Conservation (phyloP, 1,140 invertebrate species). For the Pantala flavescens region DNA sequence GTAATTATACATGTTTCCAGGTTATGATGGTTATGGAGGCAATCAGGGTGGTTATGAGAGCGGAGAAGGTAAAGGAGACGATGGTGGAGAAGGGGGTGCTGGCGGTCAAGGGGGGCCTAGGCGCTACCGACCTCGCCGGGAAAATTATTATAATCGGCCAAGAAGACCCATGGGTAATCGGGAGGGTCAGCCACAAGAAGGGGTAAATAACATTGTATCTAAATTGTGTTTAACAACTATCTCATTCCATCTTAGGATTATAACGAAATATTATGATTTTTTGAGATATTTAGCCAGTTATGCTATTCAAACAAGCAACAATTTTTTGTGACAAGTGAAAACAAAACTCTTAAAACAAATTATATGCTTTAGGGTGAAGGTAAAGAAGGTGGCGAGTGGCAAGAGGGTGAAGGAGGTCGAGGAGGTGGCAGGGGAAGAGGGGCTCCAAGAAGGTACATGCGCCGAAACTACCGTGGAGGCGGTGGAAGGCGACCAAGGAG, state of each 20-base stretch:
- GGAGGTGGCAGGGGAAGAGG: background rate
- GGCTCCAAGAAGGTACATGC: background rate
- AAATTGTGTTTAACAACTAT: too few relatives aligned
- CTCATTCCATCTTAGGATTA: too few relatives aligned
- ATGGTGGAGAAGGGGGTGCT: background rate
- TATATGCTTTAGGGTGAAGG: background rate
- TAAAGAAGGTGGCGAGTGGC: background rate
- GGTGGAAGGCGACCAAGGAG: background rate
- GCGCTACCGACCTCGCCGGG: background rate
- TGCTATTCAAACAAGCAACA: too few relatives aligned
- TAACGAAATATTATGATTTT: too few relatives aligned
- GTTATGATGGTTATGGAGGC: background rate
- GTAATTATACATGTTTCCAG: too few relatives aligned
- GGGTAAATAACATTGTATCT: background rate
- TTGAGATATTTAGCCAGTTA: too few relatives aligned
- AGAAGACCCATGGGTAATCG: background rate
- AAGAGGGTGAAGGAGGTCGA: background rate
- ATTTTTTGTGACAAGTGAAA: too few relatives aligned
- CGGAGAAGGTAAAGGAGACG: background rate
- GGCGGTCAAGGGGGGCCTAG: background rate
- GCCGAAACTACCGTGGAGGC: background rate
- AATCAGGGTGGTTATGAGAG: background rate
- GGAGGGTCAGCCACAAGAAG: conserved; percentile 2
- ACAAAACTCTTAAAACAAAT: too few relatives aligned
- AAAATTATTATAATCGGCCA: background rate